Conservation (phyloP, 2,797 vertebrate species). For the Ctenochaetus hawaiiensis region DNA sequence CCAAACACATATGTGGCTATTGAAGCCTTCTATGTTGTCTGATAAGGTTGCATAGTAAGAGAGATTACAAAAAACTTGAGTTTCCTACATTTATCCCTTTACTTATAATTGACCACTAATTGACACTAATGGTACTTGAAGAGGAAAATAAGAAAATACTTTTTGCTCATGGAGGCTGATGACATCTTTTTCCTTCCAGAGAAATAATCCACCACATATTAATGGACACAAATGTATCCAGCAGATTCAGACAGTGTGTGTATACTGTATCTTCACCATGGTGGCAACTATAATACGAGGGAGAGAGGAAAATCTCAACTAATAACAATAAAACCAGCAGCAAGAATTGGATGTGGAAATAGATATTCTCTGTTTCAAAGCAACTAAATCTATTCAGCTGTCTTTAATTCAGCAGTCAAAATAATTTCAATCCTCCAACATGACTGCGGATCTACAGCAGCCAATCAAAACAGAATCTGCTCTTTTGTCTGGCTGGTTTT, state of each 20-base stretch:
- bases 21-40: neutral
- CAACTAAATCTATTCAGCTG: constrained; percentile 31
- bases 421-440: constrained; percentile 57
- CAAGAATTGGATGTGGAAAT: constrained; percentile 4
- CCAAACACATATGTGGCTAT: neutral
- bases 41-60: neutral
- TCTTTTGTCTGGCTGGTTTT: constrained; percentile 73
- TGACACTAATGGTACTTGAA: neutral
- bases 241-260: neutral
- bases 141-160: neutral
- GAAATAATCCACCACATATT: constrained; percentile 6
- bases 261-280: constrained; percentile 15
- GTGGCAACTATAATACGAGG: neutral
- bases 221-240: constrained; percentile 28
- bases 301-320: constrained; percentile 2
- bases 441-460: constrained; percentile 61
- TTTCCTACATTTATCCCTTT: neutral
- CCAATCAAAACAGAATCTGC: constrained; percentile 71
- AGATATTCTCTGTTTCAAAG: constrained; percentile 33
- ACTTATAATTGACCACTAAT: neutral
- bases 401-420: constrained; percentile 45
- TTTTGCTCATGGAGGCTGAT: constrained; percentile 6
- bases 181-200: constrained; percentile 2
- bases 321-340: constrained; percentile 28
- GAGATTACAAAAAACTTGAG: neutral